These are phyloP conservation scores for Buphagus erythrorhynchus DNA, from an alignment of 2,797 vertebrate species.

Conservation along the genomic window DNA sequence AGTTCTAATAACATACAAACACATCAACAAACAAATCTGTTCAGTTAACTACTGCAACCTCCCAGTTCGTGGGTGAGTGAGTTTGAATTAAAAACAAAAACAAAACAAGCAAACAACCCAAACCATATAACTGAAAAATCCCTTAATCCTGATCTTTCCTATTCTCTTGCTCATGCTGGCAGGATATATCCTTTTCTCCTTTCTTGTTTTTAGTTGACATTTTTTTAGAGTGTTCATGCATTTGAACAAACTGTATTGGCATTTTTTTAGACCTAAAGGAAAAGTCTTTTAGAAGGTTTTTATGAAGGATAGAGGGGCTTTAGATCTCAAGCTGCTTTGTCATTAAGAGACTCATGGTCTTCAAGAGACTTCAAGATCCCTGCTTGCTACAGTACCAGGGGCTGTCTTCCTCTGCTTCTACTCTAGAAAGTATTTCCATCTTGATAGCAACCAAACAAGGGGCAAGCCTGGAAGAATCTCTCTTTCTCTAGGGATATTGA, in stretches of 20 bases:
- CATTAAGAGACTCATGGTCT: neutral
- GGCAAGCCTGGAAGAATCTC: neutral
- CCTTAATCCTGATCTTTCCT: neutral
- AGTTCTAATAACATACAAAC: neutral
- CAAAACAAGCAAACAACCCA: neutral
- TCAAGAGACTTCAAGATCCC: neutral
- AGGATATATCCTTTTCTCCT: neutral
- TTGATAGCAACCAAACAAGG: neutral
- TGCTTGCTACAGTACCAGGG: neutral
- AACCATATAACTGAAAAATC: neutral
- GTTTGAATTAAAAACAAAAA: neutral
- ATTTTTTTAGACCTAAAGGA: neutral
- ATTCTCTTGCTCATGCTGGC: neutral
- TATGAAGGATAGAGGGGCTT: neutral
- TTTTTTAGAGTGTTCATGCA: neutral
- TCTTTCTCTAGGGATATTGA: neutral
- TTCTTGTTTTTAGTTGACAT: neutral
- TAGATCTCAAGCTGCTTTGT: neutral
- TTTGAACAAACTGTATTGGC: neutral
- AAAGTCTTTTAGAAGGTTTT: neutral
- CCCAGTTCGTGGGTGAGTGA: neutral
- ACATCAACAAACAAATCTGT: neutral
- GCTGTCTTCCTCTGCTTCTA: neutral
- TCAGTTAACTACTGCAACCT: neutral
- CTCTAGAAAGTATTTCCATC: neutral